phyloP scores from a whole-genome alignment of 2,113 vertebrate genomes.

The Copsychus sechellarum region DNA sequence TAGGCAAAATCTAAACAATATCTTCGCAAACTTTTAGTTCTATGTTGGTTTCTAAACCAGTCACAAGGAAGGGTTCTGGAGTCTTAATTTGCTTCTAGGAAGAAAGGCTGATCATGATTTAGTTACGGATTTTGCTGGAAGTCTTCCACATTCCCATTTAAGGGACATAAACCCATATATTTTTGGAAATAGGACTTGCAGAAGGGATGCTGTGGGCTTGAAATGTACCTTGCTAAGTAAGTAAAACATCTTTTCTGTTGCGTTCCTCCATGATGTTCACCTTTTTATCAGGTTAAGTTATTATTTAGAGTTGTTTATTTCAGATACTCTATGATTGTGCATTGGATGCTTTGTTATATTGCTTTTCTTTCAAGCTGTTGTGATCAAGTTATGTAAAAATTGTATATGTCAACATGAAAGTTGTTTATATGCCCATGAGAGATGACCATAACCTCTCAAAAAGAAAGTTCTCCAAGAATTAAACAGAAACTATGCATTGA shows the following conservation, averaged over 20 bases:
- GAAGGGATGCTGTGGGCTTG: not conserved
- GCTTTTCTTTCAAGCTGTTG: not conserved
- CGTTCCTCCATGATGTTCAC: not conserved
- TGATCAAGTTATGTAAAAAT: not conserved
- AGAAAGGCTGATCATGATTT: not conserved
- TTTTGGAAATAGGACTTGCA: not conserved
- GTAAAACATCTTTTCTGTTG: not conserved
- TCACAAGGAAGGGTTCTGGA: not conserved
- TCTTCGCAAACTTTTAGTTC: not conserved
- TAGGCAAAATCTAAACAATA: not conserved
- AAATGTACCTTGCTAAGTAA: not conserved
- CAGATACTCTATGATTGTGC: not conserved
- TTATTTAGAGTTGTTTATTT: not conserved
- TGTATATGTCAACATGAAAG: not conserved
- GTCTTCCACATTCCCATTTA: not conserved
- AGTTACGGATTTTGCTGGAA: not conserved
- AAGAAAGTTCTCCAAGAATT: not conserved
- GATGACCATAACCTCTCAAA: not conserved
- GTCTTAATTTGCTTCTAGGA: not conserved
- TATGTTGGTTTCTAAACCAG: not conserved
- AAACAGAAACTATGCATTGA: not conserved
- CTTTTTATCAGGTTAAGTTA: not conserved
- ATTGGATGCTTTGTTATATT: not conserved
- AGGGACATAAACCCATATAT: accelerated
- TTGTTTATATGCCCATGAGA: accelerated